Evolutionary conservation across 2,797 vertebrate species (phyloP).

Genomic region (Pipistrellus kuhlii): DNA sequence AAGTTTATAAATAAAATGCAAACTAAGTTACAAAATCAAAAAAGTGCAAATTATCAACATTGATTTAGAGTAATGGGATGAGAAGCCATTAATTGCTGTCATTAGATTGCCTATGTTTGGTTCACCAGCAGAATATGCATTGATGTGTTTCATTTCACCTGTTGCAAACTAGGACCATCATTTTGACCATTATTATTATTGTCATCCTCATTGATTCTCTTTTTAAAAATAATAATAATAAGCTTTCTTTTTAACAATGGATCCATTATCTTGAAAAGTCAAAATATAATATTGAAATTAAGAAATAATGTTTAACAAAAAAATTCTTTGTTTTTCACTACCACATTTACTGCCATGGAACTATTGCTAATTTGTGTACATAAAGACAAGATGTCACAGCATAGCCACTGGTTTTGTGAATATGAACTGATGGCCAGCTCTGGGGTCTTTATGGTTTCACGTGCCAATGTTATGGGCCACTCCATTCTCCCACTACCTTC

Average conservation of each 20-base stretch:
- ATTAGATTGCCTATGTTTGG: not conserved
- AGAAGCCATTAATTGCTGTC: not conserved
- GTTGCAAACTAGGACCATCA: not conserved
- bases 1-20: conserved; percentile 48
- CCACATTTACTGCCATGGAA: not conserved
- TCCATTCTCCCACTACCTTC: not conserved
- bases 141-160: not conserved
- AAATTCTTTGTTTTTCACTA: not conserved
- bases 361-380: not conserved
- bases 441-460: not conserved
- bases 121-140: not conserved
- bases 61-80: conserved; percentile 6
- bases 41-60: conserved; percentile 46
- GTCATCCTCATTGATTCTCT: not conserved
- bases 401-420: not conserved
- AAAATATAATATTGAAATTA: conserved; percentile 34
- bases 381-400: not conserved
- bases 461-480: not conserved
- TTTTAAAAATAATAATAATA: conserved; percentile 39
- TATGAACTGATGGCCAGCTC: not conserved
- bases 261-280: conserved; percentile 23
- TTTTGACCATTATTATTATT: conserved; percentile 28
- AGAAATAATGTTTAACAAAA: not conserved
- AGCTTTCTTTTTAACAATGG: conserved; percentile 18
- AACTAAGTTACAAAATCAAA: not conserved